phyloP scores from a whole-genome alignment of 2,888 invertebrate genomes.

The Sthenelais limicola region DNA sequence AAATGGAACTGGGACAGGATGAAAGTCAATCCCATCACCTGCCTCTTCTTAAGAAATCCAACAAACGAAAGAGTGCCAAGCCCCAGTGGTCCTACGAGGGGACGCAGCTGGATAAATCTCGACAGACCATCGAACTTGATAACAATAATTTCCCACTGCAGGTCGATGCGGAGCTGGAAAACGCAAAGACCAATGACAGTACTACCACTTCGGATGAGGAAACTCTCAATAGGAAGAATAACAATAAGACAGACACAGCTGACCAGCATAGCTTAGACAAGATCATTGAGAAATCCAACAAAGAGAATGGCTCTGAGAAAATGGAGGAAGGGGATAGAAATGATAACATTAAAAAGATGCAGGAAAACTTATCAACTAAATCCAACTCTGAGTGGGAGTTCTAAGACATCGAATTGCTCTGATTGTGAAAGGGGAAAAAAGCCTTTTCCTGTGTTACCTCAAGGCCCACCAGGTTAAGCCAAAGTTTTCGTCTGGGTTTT shows the following conservation, averaged over 20 bases:
- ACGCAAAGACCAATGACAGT: constrained; percentile 7
- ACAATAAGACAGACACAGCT: constrained; percentile 18
- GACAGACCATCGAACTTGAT: not conserved
- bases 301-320: not conserved
- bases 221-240: constrained; percentile 30
- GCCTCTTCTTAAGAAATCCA: constrained; percentile 42
- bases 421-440: not conserved
- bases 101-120: constrained; percentile 64
- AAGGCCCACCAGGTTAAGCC: too few species aligned
- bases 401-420: constrained; percentile 31
- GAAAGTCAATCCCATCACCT: not conserved
- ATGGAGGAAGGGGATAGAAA: constrained; percentile 1
- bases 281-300: not conserved
- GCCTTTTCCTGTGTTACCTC: too few species aligned
- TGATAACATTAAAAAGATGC: constrained; percentile 32
- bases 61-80: constrained; percentile 89
- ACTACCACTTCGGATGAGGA: constrained; percentile 35
- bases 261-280: constrained; percentile 21
- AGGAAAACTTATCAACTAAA: constrained; percentile 23
- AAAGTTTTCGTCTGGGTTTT: too few species aligned
- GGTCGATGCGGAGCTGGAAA: constrained; percentile 16
- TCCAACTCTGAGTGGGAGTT: constrained; percentile 25
- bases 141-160: constrained; percentile 34
- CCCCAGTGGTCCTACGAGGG: constrained; percentile 98
- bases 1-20: not conserved